Evolutionary conservation across 2,888 invertebrate genomes (phyloP).

Genomic region (Mechanitis messenoides): DNA sequence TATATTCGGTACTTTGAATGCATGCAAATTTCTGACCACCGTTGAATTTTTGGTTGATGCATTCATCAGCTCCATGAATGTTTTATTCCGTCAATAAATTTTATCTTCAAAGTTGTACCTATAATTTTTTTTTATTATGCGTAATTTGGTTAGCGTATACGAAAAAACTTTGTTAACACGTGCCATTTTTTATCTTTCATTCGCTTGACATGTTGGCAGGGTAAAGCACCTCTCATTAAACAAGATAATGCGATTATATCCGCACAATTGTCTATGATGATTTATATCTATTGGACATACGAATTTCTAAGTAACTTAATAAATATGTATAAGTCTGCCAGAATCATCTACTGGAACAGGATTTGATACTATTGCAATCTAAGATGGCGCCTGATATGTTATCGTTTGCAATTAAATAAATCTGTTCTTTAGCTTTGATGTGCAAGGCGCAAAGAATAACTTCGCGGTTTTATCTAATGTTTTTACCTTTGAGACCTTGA

Average conservation of each 20-base stretch:
- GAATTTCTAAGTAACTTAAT: not conserved
- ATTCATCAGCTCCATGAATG: not conserved
- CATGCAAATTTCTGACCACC: conserved; percentile 32
- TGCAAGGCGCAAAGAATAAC: conserved; percentile 52
- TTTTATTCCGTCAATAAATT: not conserved
- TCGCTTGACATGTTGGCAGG: conserved; percentile 25
- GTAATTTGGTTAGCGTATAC: conserved; percentile 23
- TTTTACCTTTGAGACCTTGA: conserved; percentile 48
- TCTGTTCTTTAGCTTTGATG: conserved; percentile 30
- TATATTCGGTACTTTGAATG: conserved; percentile 33
- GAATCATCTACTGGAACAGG: not conserved
- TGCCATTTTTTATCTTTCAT: conserved; percentile 26
- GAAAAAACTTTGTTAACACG: conserved; percentile 28
- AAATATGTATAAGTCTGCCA: not conserved
- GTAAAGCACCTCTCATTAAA: conserved; percentile 30
- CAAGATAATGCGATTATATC: conserved; percentile 17
- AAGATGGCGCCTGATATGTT: conserved; percentile 44
- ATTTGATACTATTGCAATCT: conserved; percentile 19
- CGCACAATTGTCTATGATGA: conserved; percentile 6
- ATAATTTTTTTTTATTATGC: conserved; percentile 21
- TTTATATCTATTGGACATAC: not conserved
- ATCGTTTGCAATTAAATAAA: conserved; percentile 44
- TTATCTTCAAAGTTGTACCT: not conserved
- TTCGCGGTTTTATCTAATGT: conserved; percentile 43
- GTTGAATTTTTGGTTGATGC: conserved; percentile 18